Evolutionary conservation across 2,888 invertebrate species (phyloP), one percentile per base, ranked within the genome.

Genomic region (Eupelmus urozonus): DNA sequence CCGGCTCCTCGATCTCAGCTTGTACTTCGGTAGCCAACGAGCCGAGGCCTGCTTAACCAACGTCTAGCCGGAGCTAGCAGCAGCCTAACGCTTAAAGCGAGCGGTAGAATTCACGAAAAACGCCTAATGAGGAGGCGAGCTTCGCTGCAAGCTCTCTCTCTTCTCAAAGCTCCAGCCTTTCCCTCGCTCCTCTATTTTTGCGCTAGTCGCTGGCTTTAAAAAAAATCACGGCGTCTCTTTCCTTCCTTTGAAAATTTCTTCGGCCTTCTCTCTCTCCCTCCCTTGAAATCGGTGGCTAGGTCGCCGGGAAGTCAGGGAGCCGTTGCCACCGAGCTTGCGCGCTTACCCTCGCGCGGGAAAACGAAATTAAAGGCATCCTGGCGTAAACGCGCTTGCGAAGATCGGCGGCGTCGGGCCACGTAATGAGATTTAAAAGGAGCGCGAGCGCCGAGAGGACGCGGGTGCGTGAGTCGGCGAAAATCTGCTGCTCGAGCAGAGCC

Each of bases 381-480:
- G 76, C 60, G 66, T 67, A 59, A 70, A 62, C 60, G 66, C 45
- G 72, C 40, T n/a, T n/a, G 73, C 27, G 70, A 49, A 71, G 69
- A 76, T 79, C 75, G 59, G 76, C 75, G 59, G 76, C 70, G 75
- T 59, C 60, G 65, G 55, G 40, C n/a, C 34, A 34, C 70, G 63
- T 79, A 79, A 79, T 79, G 76, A 79, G 67, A 72, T 79, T 79
- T 79, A 71, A 72, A 72, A 67, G 67, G 71, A 74, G 49, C 62
- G 34, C 72, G 55, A 45, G 13, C 13, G 25, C n/a, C n/a, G 9
- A 59, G 29, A 59, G 29, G n/a, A 45, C 25, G 51, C 42, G 73
- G 45, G 75, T 69, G 65, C 65, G 65, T 71, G 65, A 76, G 51
- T 51, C 27, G 23, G 45, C n/a, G 34, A 59, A 60, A 75, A 67